Evolutionary conservation across 2,113 vertebrate species (phyloP), one percentile per base, ranked within the genome.

Genomic region (Orientallactaga bullata): DNA sequence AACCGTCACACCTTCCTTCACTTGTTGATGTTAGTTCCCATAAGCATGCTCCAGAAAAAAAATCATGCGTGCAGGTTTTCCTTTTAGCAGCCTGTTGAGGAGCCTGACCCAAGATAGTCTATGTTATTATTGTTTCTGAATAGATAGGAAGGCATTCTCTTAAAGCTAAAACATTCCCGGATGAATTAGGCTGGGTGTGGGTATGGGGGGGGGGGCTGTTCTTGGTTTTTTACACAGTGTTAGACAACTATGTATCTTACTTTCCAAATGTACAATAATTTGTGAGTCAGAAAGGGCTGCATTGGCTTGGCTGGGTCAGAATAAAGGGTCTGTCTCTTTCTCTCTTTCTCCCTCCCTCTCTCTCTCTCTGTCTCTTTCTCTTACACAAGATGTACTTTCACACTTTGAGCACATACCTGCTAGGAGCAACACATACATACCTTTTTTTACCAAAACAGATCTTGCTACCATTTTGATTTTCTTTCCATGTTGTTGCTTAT

Each of bases 161-260:
- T 84, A 84, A 92, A 84, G 47, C 82, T 86, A 79, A 85, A 83
- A 39, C 30, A 39, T 63, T 58, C 60, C n/a, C 37, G 30, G 66
- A 39, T 63, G 47, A 63, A 13, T 7, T 65, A 42, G 24, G 30
- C n/a, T 55, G 61, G 51, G 7, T n/a, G n/a, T 51, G 51, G 51
- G 12, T 7, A 12, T 51, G 51, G 51, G 55, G 55, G 55, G 10
- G 55, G 12, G 55, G 7, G 55, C 11, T n/a, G n/a, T n/a, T n/a
- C 6, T 12, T 55, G 55, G 10, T 55, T 55, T 55, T 8, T 8
- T 13, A 2, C 55, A 55, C 55, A 13, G 55, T 55, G 55, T 55
- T 55, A 55, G 12, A 30, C 23, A 83, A 4, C n/a, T 12, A 2
- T 3, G 23, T 61, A 32, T 73, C 83, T n/a, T n/a, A n/a, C n/a